Conservation (phyloP, 1,140 invertebrate genomes). For the Paracyclopina nana region DNA sequence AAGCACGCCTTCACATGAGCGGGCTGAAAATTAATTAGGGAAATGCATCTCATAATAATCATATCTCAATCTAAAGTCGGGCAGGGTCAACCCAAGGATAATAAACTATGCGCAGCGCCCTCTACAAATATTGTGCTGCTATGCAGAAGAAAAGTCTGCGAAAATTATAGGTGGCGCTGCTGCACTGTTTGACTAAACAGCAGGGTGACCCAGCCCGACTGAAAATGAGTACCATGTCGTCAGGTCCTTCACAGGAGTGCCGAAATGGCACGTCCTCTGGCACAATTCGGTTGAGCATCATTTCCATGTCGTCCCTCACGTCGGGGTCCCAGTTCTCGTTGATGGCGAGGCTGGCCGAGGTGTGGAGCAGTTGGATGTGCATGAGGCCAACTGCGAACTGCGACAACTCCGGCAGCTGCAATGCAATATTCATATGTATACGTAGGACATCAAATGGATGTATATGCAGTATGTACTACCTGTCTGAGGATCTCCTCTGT, state of each 20-base stretch:
- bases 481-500: constrained; percentile 83
- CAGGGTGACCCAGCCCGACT: too few relatives aligned
- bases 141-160: too few relatives aligned
- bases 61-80: too few relatives aligned
- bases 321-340: constrained; percentile 97
- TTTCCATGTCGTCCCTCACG: constrained; percentile 91
- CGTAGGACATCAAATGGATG: background rate
- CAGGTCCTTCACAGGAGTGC: constrained; percentile 90
- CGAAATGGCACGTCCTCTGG: constrained; percentile 84
- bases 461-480: constrained; percentile 28
- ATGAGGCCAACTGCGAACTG: constrained; percentile 81
- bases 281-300: constrained; percentile 96
- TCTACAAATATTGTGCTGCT: too few relatives aligned
- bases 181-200: too few relatives aligned
- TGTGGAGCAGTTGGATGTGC: constrained; percentile 78
- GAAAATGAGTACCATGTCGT: constrained; percentile 68
- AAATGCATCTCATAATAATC: too few relatives aligned
- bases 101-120: too few relatives aligned
- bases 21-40: constrained; percentile 44
- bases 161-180: too few relatives aligned
- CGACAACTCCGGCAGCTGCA: constrained; percentile 48
- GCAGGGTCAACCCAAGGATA: too few relatives aligned
- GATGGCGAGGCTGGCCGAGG: constrained; percentile 82
- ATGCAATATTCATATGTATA: background rate
- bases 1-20: constrained; percentile 93